Evolutionary conservation across 2,888 invertebrate genomes (phyloP).

Genomic region (Protonemura montana): DNA sequence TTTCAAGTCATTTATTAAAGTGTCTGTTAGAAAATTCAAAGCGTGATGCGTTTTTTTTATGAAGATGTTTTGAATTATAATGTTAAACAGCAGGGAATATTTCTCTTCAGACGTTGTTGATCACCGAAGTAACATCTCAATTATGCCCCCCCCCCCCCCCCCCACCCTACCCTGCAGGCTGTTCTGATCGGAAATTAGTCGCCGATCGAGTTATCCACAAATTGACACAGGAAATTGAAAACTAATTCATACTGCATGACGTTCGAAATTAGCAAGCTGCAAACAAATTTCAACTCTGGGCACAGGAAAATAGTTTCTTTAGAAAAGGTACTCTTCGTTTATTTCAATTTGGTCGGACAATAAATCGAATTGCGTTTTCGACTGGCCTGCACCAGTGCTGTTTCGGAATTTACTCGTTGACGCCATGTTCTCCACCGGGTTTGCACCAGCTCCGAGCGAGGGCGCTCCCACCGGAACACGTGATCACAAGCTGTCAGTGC

Average conservation of each 20-base stretch:
- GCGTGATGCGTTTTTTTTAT: not conserved
- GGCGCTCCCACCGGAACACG: no score
- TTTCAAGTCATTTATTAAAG: not conserved
- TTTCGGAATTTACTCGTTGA: no score
- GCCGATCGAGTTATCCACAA: conserved; percentile 8
- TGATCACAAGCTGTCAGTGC: no score
- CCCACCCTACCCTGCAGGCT: no score
- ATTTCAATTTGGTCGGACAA: not conserved
- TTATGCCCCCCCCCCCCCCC: not conserved
- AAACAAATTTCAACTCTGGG: not conserved
- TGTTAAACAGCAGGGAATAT: not conserved
- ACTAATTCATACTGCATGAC: not conserved
- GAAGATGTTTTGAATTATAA: not conserved
- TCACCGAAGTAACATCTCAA: not conserved
- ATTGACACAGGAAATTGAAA: not conserved
- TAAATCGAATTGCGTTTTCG: not conserved
- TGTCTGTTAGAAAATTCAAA: not conserved
- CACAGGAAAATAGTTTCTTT: not conserved
- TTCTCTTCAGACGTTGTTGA: not conserved
- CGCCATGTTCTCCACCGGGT: no score
- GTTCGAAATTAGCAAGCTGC: not conserved
- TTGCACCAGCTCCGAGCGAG: no score
- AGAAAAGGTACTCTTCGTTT: not conserved
- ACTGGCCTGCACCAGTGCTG: no score
- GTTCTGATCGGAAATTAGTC: conserved; percentile 15